phyloP scores from a whole-genome alignment of 2,113 vertebrate species.

The Parus major region DNA sequence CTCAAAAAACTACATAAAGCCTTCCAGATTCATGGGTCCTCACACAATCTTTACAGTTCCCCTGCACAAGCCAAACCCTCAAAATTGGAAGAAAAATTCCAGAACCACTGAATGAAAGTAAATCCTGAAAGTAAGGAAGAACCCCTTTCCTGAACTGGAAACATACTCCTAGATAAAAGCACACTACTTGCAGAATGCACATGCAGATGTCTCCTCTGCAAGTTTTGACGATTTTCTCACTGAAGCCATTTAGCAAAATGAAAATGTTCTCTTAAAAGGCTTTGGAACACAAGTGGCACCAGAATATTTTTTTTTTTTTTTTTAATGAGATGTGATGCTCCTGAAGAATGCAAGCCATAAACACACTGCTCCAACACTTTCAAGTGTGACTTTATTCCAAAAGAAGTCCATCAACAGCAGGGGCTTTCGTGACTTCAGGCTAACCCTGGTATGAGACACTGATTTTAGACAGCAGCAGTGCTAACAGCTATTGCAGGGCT shows the following conservation, averaged over 20 bases:
- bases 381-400: not conserved
- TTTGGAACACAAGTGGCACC: not conserved
- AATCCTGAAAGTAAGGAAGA: not conserved
- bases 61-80: fast-evolving
- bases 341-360: not conserved
- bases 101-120: not conserved
- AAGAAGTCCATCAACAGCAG: not conserved
- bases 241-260: not conserved
- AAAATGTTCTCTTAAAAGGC: not conserved
- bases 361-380: not conserved
- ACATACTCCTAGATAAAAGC: not conserved
- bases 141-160: not conserved
- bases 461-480: not conserved
- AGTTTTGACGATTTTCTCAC: not conserved
- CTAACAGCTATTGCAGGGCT: not conserved
- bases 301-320: not conserved
- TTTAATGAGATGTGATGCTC: not conserved
- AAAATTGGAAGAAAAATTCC: not conserved
- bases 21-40: not conserved
- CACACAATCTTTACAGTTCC: not conserved
- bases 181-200: not conserved
- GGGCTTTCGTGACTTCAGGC: not conserved
- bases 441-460: not conserved
- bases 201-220: not conserved
- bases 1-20: not conserved